These are phyloP conservation scores for Cynocephalus volans DNA, from an alignment of 2,113 vertebrate species.

Conservation along the genomic window DNA sequence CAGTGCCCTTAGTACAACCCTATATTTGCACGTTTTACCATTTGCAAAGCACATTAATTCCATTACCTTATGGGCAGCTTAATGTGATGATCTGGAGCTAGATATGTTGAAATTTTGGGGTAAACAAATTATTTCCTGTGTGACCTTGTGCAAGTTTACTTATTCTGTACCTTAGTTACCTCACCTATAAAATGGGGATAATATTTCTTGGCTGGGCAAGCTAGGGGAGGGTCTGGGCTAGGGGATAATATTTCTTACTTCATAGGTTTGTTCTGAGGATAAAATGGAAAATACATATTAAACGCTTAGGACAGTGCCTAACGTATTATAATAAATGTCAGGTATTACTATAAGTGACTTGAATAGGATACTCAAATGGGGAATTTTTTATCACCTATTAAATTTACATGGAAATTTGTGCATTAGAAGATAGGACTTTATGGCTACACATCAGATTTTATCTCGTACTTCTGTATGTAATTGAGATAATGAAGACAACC, in stretches of 20 bases:
- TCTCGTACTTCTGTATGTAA: constrained; percentile 35
- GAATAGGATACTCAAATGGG: constrained; percentile 1
- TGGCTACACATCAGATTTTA: constrained; percentile 27
- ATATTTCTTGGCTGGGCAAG: no score
- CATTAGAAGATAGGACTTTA: constrained; percentile 52
- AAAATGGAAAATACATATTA: constrained; percentile 56
- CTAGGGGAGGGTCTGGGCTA: no score
- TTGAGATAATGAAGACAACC: constrained; percentile 6
- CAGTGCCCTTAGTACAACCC: not conserved
- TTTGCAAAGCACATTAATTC: not conserved
- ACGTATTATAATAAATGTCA: constrained; percentile 25
- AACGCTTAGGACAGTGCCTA: constrained; percentile 21
- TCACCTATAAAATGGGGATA: constrained; percentile 45
- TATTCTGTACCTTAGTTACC: constrained; percentile 54
- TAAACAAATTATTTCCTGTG: constrained; percentile 10
- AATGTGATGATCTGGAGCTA: not conserved
- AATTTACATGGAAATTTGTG: constrained; percentile 50
- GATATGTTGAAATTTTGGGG: constrained; percentile 26
- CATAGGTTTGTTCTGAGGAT: constrained; percentile 8
- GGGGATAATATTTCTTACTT: not conserved
- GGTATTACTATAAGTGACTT: constrained; percentile 34
- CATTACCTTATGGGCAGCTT: constrained; percentile 10
- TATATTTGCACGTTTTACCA: not conserved
- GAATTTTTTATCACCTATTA: constrained; percentile 26
- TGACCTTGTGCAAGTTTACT: constrained; percentile 6